Evolutionary conservation across 2,888 invertebrate genomes (phyloP).

Genomic region (Emmelina monodactyla): DNA sequence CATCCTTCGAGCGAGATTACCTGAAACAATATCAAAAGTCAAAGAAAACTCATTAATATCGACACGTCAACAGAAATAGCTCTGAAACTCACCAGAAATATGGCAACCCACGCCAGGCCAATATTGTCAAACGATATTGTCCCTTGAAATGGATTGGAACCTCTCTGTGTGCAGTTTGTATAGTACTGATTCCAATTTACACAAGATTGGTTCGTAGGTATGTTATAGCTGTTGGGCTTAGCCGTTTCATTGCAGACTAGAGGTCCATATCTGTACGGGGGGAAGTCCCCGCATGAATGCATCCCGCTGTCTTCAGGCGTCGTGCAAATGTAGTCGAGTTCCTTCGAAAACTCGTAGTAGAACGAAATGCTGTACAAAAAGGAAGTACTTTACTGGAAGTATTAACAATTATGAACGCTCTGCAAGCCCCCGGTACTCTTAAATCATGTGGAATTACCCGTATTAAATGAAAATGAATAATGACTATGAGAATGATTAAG

Average conservation of each 20-base stretch:
- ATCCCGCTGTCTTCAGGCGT: conserved; percentile 93
- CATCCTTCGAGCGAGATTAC: conserved; percentile 99
- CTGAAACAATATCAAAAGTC: conserved; percentile 52
- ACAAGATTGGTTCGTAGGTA: conserved; percentile 79
- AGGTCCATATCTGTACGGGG: conserved; percentile 78
- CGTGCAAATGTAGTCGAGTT: conserved; percentile 97
- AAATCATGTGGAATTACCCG: neutral
- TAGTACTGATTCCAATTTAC: conserved; percentile 99
- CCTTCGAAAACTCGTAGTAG: conserved; percentile 87
- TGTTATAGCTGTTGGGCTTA: conserved; percentile 64
- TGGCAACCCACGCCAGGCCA: conserved; percentile 99
- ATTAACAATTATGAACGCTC: too few relatives aligned
- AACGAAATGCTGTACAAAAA: conserved; percentile 69
- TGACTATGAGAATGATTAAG: neutral
- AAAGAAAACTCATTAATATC: neutral
- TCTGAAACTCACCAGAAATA: conserved; percentile 93
- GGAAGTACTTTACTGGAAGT: too few relatives aligned
- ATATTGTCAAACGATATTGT: conserved; percentile 99
- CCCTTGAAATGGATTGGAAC: conserved; percentile 97
- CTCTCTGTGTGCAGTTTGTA: conserved; percentile 90
- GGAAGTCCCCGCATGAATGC: conserved; percentile 88
- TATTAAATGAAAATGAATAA: neutral
- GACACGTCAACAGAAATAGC: too few relatives aligned
- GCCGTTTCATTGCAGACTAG: conserved; percentile 81
- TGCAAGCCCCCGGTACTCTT: too few relatives aligned